Conservation (phyloP, 2,113 vertebrate genomes). For the Seriola aureovittata region DNA sequence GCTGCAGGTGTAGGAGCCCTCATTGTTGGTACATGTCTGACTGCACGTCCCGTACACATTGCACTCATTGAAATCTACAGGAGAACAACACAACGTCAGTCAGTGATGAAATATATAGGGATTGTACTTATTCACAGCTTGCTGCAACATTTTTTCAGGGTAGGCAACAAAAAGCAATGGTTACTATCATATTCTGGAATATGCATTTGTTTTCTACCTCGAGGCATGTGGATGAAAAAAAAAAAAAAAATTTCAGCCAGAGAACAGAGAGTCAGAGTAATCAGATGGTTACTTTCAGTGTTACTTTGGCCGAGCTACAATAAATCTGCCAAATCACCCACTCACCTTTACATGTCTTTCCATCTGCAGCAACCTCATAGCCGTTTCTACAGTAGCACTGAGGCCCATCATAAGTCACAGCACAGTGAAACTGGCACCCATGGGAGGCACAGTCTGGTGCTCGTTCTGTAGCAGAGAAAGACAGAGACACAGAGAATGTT, state of each 20-base stretch:
- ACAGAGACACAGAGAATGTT: conserved; percentile 35
- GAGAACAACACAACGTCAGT: background rate
- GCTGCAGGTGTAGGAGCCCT: conserved; percentile 92
- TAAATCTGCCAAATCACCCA: conserved; percentile 34
- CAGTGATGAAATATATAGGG: background rate
- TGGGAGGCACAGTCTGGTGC: conserved; percentile 85
- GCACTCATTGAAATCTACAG: conserved; percentile 95
- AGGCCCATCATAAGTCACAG: conserved; percentile 87
- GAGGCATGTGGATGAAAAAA: background rate
- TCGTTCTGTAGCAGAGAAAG: conserved; percentile 80
- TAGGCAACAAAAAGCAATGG: background rate
- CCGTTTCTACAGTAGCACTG: conserved; percentile 91
- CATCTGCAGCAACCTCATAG: conserved; percentile 91
- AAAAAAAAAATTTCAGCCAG: background rate
- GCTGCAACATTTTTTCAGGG: background rate
- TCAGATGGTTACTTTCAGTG: conserved; percentile 22
- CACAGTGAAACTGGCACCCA: conserved; percentile 90
- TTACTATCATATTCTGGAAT: background rate
- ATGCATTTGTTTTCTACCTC: background rate
- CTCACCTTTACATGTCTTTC: conserved; percentile 92
- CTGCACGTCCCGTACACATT: conserved; percentile 94
- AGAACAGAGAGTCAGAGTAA: conserved; percentile 11
- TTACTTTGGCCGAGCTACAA: conserved; percentile 14
- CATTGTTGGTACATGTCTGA: conserved; percentile 92
- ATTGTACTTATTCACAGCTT: background rate